Conservation (phyloP, 1,140 invertebrate genomes). For the Dendroctonus valens region DNA sequence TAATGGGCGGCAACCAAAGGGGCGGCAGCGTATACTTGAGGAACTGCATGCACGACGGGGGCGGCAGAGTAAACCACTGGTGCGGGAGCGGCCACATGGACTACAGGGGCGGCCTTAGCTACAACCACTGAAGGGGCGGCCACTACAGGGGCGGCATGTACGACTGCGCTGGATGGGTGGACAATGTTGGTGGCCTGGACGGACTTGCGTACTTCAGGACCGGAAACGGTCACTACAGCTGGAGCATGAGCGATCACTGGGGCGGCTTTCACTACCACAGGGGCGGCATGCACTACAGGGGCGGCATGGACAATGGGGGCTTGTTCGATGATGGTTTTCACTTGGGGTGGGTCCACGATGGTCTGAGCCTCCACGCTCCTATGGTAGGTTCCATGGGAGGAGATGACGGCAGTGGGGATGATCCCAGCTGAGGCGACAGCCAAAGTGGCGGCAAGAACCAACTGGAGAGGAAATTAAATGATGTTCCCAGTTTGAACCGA, state of each 20-base stretch:
- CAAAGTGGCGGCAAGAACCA: constrained; percentile 55
- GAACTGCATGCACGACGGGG: constrained; percentile 40
- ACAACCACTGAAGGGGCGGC: constrained; percentile 38
- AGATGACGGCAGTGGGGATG: constrained; percentile 49
- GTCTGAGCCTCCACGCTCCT: constrained; percentile 50
- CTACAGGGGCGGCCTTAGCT: constrained; percentile 40
- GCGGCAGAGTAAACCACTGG: constrained; percentile 47
- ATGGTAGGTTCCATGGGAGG: constrained; percentile 46
- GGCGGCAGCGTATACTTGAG: constrained; percentile 41
- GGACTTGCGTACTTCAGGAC: constrained; percentile 37
- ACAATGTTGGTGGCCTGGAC: constrained; percentile 23
- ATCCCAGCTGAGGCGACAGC: constrained; percentile 56
- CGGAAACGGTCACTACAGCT: constrained; percentile 42
- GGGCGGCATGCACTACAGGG: constrained; percentile 52
- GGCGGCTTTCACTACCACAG: constrained; percentile 43
- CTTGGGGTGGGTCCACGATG: constrained; percentile 50
- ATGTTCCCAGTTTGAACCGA: neutral
- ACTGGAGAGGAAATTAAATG: constrained; percentile 42
- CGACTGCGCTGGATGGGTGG: constrained; percentile 39
- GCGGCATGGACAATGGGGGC: constrained; percentile 51
- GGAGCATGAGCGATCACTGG: constrained; percentile 44
- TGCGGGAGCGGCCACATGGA: constrained; percentile 39
- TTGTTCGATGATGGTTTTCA: constrained; percentile 49
- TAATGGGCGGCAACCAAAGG: constrained; percentile 49
- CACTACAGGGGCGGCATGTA: constrained; percentile 14